Base-by-base conservation (phyloP, 2,797 vertebrate genomes). In the Ptychadena robeensis region DNA sequence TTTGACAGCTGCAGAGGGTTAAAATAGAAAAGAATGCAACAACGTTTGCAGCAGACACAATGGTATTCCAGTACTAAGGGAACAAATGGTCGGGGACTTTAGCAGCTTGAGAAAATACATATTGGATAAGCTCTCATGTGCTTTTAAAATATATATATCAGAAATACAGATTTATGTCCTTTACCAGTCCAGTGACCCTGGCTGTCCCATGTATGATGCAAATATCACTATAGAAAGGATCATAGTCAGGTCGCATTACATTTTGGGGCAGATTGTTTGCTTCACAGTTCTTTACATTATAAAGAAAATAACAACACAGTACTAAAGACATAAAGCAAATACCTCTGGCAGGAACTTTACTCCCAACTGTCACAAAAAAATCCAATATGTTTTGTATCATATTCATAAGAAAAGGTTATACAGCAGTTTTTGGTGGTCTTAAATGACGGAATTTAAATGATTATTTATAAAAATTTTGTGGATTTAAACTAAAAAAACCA, bases 1-100 rank as follows among this genome's bases (percentile, higher is more conserved):
- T 79, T 69, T 79, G 53, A 79, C 76, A 79, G 76, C 76, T 79
- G 76, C 12, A 11, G 38, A 48, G 32, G 44, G 53, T 59, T 48
- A 57, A 79, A 68, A 79, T 79, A 79, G 76, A 34, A 79, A 68
- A 79, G 76, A 68, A 79, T 79, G 64, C 53, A 25, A 14, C 44
- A 15, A 35, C 11, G 30, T 79, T 68, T 69, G 65, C 18, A 37
- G 65, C 34, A 57, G 65, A 57, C 44, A 68, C 65, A 57, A 68
- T 79, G 53, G 48, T 79, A 69, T 79, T 48, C 44, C 44, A 69
- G 59, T 79, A 68, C 44, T 68, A 69, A 68, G n/a, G 53, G 65
- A 79, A 79, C 65, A 77, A 79, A 79, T 79, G 76, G 53, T 30
- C 18, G 9, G 31, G 67, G 44, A 37, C 48, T 35, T 22, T 31